A percentile compares a stretch with the other conserved stretches of the same genome.
Conservation (phyloP, 2,888 invertebrate genomes). For the Morinoia aosen region DNA sequence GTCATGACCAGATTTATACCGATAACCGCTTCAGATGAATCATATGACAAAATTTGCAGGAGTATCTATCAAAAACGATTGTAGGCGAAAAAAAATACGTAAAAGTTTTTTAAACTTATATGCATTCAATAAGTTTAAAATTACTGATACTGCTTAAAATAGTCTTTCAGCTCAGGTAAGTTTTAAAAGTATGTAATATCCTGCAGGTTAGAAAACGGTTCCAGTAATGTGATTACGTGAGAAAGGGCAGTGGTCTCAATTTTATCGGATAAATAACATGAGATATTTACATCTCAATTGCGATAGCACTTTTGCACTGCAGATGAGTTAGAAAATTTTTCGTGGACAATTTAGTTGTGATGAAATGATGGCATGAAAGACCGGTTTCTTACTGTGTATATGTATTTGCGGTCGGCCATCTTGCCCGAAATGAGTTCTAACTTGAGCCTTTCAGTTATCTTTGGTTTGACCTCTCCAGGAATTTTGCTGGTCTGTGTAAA, state of each 20-base stretch:
- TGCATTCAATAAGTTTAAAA: background rate
- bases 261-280: conserved; percentile 31
- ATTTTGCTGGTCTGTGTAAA: too few relatives aligned
- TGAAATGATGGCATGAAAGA: background rate
- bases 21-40: background rate
- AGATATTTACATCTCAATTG: background rate
- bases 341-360: background rate
- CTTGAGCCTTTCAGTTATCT: background rate
- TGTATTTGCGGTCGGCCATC: conserved; percentile 21
- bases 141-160: background rate
- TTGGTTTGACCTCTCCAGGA: background rate
- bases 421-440: conserved; percentile 13
- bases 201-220: background rate
- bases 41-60: background rate
- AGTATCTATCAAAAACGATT: background rate
- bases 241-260: conserved; percentile 46
- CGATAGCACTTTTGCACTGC: background rate
- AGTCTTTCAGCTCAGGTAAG: background rate
- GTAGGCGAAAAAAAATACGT: background rate
- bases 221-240: conserved; percentile 45
- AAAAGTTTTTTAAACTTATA: background rate
- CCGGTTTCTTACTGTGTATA: background rate
- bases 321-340: background rate
- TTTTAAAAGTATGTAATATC: background rate
- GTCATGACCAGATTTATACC: background rate